Evolutionary conservation across 1,140 invertebrate species (phyloP).

Genomic region (Leptinotarsa undecemlineata): DNA sequence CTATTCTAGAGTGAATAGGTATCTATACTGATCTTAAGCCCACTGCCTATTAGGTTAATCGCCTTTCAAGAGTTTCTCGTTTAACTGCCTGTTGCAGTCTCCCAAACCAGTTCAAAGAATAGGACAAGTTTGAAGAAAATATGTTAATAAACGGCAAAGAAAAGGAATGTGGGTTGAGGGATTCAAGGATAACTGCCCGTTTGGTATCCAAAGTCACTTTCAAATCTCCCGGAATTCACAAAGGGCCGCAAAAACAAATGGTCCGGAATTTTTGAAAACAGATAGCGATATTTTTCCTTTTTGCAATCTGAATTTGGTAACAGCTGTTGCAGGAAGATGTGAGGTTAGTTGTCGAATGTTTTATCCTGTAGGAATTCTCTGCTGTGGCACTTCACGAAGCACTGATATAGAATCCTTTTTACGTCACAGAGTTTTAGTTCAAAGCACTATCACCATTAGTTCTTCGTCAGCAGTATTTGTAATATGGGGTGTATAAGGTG

Average conservation of each 20-base stretch:
- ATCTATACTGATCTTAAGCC: too few relatives aligned
- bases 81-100: neutral
- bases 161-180: conserved; percentile 19
- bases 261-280: conserved; percentile 24
- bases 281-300: conserved; percentile 33
- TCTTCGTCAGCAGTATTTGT: neutral
- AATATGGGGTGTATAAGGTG: neutral
- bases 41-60: neutral
- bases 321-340: neutral
- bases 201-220: conserved; percentile 6
- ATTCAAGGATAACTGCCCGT: conserved; percentile 22
- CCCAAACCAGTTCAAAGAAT: neutral
- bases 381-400: neutral
- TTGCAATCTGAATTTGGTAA: neutral
- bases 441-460: conserved; percentile 20
- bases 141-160: conserved; percentile 20
- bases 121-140: neutral
- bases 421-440: conserved; percentile 19
- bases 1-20: too few relatives aligned
- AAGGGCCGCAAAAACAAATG: conserved; percentile 17
- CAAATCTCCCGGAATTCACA: conserved; percentile 7
- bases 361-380: neutral
- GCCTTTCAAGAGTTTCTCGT: conserved; percentile 5
- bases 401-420: conserved; percentile 15
- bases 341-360: neutral